Percentiles rank a stretch among this genome's conserved stretches.
Evolutionary conservation across 2,888 invertebrate species (phyloP).

Genomic region (Oxytorus armatus): DNA sequence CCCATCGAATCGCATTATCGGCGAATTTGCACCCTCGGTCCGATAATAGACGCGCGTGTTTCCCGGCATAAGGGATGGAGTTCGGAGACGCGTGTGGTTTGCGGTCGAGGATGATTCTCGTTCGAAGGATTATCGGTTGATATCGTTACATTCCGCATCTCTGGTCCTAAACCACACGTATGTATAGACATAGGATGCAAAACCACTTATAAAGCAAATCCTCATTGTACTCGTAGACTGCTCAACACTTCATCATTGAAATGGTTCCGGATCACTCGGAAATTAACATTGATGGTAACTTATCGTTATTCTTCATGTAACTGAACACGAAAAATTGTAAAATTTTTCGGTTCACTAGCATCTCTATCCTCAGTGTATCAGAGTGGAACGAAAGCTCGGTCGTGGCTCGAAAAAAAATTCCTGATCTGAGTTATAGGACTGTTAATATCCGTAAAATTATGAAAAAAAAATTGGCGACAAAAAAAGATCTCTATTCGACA

Average conservation of each 20-base stretch:
- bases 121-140: slow-evolving; percentile 36
- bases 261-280: not conserved
- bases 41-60: slow-evolving; percentile 27
- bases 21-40: slow-evolving; percentile 26
- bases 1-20: slow-evolving; percentile 37
- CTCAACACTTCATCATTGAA: slow-evolving; percentile 26
- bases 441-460: too few species aligned
- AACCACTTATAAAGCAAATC: not conserved
- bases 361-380: too few species aligned
- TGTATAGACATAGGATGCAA: not conserved
- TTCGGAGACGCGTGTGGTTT: slow-evolving; percentile 27
- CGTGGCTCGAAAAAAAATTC: too few species aligned
- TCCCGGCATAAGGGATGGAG: slow-evolving; percentile 4
- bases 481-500: too few species aligned
- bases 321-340: not conserved
- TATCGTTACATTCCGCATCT: slow-evolving; percentile 21
- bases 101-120: slow-evolving; percentile 37
- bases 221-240: not conserved
- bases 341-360: not conserved
- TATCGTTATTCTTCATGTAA: too few species aligned
- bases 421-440: too few species aligned
- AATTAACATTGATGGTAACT: not conserved
- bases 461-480: too few species aligned
- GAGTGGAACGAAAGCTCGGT: too few species aligned
- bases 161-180: not conserved